A percentile compares a stretch with the other conserved stretches of the same genome.
These are phyloP conservation scores for Cydia strobilella DNA, from an alignment of 1,140 invertebrate species.

Conservation along the genomic window DNA sequence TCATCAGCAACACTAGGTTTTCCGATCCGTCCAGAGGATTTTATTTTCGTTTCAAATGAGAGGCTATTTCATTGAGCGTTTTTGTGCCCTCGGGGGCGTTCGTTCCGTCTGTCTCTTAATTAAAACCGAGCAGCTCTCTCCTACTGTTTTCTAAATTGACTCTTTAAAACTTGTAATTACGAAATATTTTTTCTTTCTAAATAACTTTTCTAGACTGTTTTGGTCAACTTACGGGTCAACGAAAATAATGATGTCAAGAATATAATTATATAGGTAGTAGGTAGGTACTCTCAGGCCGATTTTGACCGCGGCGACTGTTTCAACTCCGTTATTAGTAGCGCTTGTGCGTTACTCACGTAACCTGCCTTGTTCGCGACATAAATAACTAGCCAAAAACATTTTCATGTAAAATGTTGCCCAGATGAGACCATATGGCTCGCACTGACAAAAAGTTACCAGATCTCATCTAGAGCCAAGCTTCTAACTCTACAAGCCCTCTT, in stretches of 20 bases:
- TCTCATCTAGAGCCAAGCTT: too few relatives aligned
- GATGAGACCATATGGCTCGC: too few relatives aligned
- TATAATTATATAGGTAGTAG: background rate
- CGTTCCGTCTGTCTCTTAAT: slow-evolving; percentile 31
- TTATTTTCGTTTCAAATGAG: slow-evolving; percentile 32
- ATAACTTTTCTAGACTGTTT: slow-evolving; percentile 7
- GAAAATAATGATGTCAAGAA: background rate
- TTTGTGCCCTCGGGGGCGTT: slow-evolving; percentile 16
- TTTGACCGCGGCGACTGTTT: too few relatives aligned
- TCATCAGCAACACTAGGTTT: slow-evolving; percentile 27
- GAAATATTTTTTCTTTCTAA: slow-evolving; percentile 8
- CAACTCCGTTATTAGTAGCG: too few relatives aligned
- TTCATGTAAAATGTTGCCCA: too few relatives aligned
- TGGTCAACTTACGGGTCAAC: slow-evolving; percentile 3
- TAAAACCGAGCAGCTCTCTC: slow-evolving; percentile 23
- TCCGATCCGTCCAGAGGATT: slow-evolving; percentile 14
- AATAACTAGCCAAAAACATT: too few relatives aligned
- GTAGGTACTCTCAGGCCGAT: too few relatives aligned
- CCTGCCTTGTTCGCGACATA: too few relatives aligned
- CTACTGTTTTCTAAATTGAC: slow-evolving; percentile 28
- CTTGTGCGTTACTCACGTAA: too few relatives aligned
- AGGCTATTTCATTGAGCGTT: slow-evolving; percentile 27
- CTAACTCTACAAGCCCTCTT: too few relatives aligned
- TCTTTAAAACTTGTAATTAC: slow-evolving; percentile 32
- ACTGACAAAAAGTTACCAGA: too few relatives aligned